These are phyloP conservation scores for Aromia moschata DNA, from an alignment of 2,888 invertebrate genomes.

Conservation along the genomic window DNA sequence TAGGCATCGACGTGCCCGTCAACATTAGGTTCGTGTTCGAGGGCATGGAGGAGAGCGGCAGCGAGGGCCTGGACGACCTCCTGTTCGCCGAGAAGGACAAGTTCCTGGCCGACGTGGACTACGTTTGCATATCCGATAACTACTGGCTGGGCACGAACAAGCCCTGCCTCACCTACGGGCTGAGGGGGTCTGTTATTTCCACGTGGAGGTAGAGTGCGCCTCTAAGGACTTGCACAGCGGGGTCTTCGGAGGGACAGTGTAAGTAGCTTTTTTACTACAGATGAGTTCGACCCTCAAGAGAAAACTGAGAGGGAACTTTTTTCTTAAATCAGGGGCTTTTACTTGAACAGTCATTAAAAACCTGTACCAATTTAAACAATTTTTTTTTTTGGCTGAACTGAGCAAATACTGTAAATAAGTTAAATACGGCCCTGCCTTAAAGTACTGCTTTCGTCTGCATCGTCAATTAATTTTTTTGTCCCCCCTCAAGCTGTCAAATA, in stretches of 20 bases:
- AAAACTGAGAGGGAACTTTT: too few relatives aligned
- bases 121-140: constrained; percentile 97
- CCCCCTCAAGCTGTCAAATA: too few relatives aligned
- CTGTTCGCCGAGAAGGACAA: constrained; percentile 75
- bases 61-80: constrained; percentile 92
- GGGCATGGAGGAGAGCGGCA: constrained; percentile 98
- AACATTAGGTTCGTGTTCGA: constrained; percentile 93
- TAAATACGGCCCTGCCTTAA: too few relatives aligned
- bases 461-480: too few relatives aligned
- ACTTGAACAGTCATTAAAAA: too few relatives aligned
- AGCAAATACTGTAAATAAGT: too few relatives aligned
- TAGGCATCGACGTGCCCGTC: constrained; percentile 70
- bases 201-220: constrained; percentile 87
- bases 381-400: too few relatives aligned
- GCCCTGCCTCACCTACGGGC: constrained; percentile 96
- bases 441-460: too few relatives aligned
- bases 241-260: constrained; percentile 93
- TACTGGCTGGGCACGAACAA: constrained; percentile 98
- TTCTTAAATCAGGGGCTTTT: too few relatives aligned
- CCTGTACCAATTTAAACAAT: too few relatives aligned
- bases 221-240: constrained; percentile 95
- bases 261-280: constrained; percentile 57
- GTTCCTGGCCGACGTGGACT: constrained; percentile 87
- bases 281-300: too few relatives aligned
- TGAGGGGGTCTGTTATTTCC: constrained; percentile 92